A percentile compares a stretch with the other conserved stretches of the same genome.
These are phyloP conservation scores for Herpetotheres cachinnans DNA, from an alignment of 2,113 vertebrate species.

Conservation along the genomic window DNA sequence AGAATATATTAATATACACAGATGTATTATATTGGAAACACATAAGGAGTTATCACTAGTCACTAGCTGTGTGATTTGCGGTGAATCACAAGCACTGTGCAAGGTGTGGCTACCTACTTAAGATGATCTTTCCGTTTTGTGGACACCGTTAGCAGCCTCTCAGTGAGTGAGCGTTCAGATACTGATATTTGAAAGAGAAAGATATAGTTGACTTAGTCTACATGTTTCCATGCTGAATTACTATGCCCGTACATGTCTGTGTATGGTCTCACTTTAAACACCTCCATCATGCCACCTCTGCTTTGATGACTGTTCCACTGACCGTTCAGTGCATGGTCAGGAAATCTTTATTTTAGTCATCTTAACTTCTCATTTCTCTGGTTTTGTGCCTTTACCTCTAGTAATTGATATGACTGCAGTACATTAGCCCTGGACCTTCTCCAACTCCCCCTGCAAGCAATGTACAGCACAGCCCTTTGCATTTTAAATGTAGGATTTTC, in stretches of 20 bases:
- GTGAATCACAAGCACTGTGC: neutral
- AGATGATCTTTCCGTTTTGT: neutral
- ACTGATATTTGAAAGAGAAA: neutral
- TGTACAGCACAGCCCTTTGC: neutral
- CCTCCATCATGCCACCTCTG: neutral
- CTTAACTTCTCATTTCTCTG: neutral
- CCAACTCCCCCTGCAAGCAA: neutral
- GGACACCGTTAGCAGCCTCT: neutral
- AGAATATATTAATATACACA: constrained; percentile 1
- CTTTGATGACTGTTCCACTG: neutral
- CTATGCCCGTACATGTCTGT: neutral
- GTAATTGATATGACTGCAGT: neutral
- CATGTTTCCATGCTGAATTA: neutral
- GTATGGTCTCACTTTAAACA: neutral
- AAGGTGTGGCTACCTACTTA: neutral
- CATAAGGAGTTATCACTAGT: neutral
- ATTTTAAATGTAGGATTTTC: neutral
- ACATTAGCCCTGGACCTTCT: neutral
- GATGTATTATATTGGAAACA: neutral
- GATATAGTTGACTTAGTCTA: neutral
- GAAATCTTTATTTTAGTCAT: neutral
- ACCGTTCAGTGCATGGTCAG: neutral
- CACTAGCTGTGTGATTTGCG: neutral
- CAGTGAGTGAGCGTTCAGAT: neutral
- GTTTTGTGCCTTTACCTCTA: neutral